A percentile compares a stretch with the other conserved stretches of the same genome.
Evolutionary conservation across 1,140 invertebrate species (phyloP).

Genomic region (Chironomus tepperi): DNA sequence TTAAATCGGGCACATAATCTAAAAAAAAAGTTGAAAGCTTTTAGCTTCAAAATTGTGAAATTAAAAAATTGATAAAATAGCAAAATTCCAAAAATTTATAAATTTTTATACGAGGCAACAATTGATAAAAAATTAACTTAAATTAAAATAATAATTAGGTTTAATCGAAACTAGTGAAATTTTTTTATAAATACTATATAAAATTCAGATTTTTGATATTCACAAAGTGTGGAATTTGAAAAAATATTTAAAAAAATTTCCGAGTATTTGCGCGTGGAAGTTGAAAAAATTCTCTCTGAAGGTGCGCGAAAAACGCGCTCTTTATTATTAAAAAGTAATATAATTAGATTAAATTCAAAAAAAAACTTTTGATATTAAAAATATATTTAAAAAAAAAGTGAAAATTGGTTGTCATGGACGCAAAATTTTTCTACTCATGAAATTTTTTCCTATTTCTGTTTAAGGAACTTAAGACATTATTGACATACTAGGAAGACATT

Average conservation of each 20-base stretch:
- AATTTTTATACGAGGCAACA: neutral
- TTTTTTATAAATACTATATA: neutral
- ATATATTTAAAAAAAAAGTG: no score
- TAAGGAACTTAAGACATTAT: no score
- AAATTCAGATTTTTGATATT: neutral
- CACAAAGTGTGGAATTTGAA: no score
- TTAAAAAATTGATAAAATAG: neutral
- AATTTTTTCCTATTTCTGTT: no score
- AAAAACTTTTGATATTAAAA: no score
- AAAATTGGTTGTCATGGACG: slow-evolving; percentile 12
- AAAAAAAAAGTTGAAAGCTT: neutral
- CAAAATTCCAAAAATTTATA: neutral
- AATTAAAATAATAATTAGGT: neutral
- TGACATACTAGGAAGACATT: no score
- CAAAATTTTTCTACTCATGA: neutral
- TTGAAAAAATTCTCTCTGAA: neutral
- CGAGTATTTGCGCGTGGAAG: no score
- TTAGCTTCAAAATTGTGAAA: neutral
- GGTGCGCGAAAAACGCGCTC: neutral
- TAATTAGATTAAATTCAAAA: neutral
- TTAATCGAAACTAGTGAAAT: neutral
- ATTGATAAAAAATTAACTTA: neutral
- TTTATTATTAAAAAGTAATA: neutral
- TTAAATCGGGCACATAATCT: neutral
- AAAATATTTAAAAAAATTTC: no score